Conservation (phyloP, 1,140 invertebrate species). For the Luehdorfia chinensis region DNA sequence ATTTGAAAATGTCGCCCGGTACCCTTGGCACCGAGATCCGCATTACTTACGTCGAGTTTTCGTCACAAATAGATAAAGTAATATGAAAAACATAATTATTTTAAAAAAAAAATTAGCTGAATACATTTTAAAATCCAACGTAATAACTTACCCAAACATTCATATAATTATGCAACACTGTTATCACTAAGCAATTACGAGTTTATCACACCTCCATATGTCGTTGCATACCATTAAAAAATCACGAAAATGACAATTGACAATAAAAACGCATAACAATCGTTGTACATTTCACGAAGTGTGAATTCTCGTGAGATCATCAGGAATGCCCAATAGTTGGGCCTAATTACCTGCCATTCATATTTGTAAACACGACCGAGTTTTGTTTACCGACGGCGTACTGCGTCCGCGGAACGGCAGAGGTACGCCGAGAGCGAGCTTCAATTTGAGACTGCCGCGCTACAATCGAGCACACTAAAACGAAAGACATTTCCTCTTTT, state of each 20-base stretch:
- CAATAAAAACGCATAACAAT: too few species aligned
- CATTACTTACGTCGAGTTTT: too few species aligned
- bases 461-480: background rate
- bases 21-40: too few species aligned
- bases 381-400: background rate
- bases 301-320: background rate
- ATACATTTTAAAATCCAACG: too few species aligned
- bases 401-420: background rate
- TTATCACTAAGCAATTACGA: conserved; percentile 4
- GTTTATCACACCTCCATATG: background rate
- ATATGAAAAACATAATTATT: too few species aligned
- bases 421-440: background rate
- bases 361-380: background rate
- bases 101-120: background rate
- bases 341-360: background rate
- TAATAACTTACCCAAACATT: conserved; percentile 2
- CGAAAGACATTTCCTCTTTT: background rate
- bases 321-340: background rate
- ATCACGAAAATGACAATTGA: background rate
- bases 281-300: too few species aligned
- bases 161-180: background rate
- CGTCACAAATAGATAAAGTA: too few species aligned
- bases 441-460: conserved; percentile 8
- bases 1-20: too few species aligned
- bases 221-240: conserved; percentile 1